These are phyloP conservation scores for Pygoscelis antarcticus DNA, from an alignment of 2,113 vertebrate genomes.

Conservation along the genomic window DNA sequence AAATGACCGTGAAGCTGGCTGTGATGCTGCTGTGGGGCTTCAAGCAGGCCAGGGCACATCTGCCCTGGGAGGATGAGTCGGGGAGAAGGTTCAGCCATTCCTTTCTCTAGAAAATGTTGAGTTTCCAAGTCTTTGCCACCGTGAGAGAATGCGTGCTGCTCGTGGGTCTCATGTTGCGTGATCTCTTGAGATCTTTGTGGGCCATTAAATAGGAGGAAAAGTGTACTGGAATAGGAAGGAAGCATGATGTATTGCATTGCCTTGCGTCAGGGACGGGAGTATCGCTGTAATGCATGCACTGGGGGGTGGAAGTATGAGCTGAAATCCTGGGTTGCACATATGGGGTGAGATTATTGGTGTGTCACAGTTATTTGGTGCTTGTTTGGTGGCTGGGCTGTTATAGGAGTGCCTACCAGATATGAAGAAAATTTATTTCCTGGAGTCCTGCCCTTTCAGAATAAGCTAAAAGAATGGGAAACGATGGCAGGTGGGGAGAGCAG, in stretches of 20 bases:
- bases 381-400: background rate
- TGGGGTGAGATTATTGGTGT: background rate
- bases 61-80: background rate
- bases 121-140: background rate
- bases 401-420: background rate
- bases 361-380: background rate
- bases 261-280: fast-evolving
- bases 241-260: background rate
- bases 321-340: background rate
- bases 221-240: background rate
- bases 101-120: background rate
- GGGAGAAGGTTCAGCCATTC: background rate
- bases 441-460: background rate
- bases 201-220: slow-evolving; percentile 26
- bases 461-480: background rate
- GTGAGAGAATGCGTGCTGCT: fast-evolving
- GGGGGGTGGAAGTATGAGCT: background rate
- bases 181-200: background rate
- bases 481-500: background rate
- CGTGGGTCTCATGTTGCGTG: fast-evolving
- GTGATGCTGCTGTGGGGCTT: background rate
- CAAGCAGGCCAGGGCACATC: background rate
- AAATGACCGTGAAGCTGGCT: background rate
- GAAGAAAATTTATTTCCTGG: background rate
- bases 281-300: fast-evolving